These are phyloP conservation scores for Plebejus argus DNA, from an alignment of 2,888 invertebrate species.

Conservation along the genomic window DNA sequence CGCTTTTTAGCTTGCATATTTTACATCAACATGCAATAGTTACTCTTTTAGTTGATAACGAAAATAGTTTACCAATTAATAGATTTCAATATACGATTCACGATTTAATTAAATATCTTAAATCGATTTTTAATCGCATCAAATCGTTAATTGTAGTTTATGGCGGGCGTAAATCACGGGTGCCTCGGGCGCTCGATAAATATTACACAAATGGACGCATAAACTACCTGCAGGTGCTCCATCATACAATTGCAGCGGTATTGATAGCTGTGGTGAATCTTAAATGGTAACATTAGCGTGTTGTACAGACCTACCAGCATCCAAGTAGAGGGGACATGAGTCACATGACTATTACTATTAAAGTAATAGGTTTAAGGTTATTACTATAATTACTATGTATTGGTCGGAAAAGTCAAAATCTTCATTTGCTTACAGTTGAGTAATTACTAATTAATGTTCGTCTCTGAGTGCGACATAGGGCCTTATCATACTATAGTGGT, in stretches of 20 bases:
- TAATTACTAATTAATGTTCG: too few species aligned
- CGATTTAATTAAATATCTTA: slow-evolving; percentile 14
- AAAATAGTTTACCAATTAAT: not conserved
- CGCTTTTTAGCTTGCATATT: too few species aligned
- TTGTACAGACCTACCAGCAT: too few species aligned
- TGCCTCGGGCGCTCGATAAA: slow-evolving; percentile 24
- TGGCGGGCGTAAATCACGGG: not conserved
- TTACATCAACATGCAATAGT: not conserved
- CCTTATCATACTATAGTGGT: too few species aligned
- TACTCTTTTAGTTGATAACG: not conserved
- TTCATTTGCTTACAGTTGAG: too few species aligned
- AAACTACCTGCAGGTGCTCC: slow-evolving; percentile 31
- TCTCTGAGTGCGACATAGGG: too few species aligned
- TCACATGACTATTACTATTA: too few species aligned
- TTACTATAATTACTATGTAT: too few species aligned
- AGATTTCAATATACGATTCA: not conserved
- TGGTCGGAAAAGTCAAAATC: too few species aligned
- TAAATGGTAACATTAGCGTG: not conserved
- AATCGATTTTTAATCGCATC: slow-evolving; percentile 19
- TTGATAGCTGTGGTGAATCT: not conserved
- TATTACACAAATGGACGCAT: slow-evolving; percentile 30
- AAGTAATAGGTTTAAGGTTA: too few species aligned
- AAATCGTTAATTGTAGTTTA: slow-evolving; percentile 21
- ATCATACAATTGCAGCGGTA: slow-evolving; percentile 26
- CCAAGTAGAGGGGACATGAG: too few species aligned